Conservation (phyloP, 2,888 invertebrate species). For the Spodoptera picta region DNA sequence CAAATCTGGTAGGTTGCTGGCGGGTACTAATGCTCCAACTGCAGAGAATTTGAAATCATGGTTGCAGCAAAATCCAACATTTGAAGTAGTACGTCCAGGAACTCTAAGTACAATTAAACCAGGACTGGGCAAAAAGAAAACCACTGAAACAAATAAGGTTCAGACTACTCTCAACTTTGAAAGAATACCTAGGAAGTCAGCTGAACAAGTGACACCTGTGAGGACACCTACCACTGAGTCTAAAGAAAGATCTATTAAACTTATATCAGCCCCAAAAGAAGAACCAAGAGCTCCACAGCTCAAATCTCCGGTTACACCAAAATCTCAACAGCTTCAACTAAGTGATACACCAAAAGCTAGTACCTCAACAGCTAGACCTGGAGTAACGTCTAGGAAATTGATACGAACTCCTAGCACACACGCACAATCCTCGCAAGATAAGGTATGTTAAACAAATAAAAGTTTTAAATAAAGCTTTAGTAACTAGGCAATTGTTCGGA, state of each 20-base stretch:
- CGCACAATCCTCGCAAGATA: slow-evolving; percentile 72
- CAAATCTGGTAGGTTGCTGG: slow-evolving; percentile 92
- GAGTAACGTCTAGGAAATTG: slow-evolving; percentile 72
- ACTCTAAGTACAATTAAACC: slow-evolving; percentile 84
- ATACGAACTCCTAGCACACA: slow-evolving; percentile 66
- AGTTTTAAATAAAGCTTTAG: no score
- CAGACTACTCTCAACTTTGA: slow-evolving; percentile 86
- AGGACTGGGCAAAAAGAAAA: slow-evolving; percentile 72
- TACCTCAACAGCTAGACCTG: slow-evolving; percentile 68
- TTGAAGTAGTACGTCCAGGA: slow-evolving; percentile 93
- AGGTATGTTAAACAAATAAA: slow-evolving; percentile 64
- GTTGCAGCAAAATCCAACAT: slow-evolving; percentile 96
- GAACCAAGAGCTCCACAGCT: slow-evolving; percentile 65
- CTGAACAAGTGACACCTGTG: slow-evolving; percentile 61
- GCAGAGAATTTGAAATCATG: slow-evolving; percentile 93
- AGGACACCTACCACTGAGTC: slow-evolving; percentile 62
- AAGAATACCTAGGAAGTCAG: slow-evolving; percentile 74
- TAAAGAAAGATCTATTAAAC: slow-evolving; percentile 65
- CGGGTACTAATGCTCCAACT: slow-evolving; percentile 95
- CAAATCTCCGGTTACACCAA: slow-evolving; percentile 63
- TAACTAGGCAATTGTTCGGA: no score
- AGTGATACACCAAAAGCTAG: slow-evolving; percentile 75
- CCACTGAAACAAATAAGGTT: slow-evolving; percentile 73
- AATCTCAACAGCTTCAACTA: slow-evolving; percentile 60
- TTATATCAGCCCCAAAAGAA: slow-evolving; percentile 45